phyloP scores from a whole-genome alignment of 2,113 vertebrate species.

The Cephalopterus ornatus region DNA sequence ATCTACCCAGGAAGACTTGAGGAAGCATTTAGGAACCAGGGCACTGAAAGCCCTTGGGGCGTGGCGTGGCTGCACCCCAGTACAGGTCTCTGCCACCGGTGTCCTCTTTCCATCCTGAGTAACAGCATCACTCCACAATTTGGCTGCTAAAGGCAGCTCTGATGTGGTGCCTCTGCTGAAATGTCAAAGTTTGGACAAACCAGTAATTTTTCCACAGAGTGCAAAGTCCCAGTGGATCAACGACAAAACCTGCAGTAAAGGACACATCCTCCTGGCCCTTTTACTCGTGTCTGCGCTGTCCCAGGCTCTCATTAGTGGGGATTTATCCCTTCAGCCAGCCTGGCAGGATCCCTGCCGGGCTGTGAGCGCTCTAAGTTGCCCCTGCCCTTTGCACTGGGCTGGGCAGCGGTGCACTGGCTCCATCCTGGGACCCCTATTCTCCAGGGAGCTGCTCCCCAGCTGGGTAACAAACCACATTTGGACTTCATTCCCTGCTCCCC shows the following conservation, averaged over 20 bases:
- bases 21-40: not conserved
- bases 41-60: not conserved
- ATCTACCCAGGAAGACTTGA: not conserved
- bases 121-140: accelerated
- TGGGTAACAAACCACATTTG: not conserved
- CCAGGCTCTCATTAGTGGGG: not conserved
- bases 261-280: not conserved
- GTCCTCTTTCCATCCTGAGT: not conserved
- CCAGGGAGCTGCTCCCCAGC: not conserved
- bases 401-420: accelerated
- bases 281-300: not conserved
- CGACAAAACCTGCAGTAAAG: not conserved
- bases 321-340: not conserved
- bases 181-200: not conserved
- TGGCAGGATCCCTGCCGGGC: accelerated
- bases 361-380: accelerated
- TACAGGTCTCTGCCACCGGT: not conserved
- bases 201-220: not conserved
- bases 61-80: not conserved
- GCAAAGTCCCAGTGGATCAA: not conserved
- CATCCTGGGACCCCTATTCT: not conserved
- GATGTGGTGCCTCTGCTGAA: not conserved
- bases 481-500: not conserved
- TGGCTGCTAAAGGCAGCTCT: not conserved
- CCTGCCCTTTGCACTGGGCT: accelerated